Conservation (phyloP, 2,113 vertebrate species). For the Atractosteus spatula region DNA sequence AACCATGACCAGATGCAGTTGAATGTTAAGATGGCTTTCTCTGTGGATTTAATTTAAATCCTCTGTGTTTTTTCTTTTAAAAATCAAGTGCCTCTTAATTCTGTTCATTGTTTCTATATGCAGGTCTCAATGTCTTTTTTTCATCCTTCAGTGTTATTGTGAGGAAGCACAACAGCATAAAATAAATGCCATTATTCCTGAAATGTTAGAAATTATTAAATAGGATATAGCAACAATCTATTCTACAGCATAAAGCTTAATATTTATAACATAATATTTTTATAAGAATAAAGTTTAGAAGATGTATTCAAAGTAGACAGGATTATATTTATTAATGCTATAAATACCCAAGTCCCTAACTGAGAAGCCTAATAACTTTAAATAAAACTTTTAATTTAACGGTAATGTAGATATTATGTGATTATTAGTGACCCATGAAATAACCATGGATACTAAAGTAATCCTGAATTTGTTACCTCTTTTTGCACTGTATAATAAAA, state of each 20-base stretch:
- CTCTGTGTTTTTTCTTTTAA: constrained; percentile 26
- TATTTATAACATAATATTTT: constrained; percentile 48
- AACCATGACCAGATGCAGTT: constrained; percentile 47
- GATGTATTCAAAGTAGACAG: constrained; percentile 33
- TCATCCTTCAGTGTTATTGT: constrained; percentile 19
- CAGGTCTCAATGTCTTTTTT: constrained; percentile 26
- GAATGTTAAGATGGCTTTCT: constrained; percentile 44
- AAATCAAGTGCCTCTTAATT: constrained; percentile 33
- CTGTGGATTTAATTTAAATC: constrained; percentile 33
- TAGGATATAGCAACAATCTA: constrained; percentile 37
- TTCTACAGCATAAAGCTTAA: constrained; percentile 42
- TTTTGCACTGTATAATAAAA: too few species aligned
- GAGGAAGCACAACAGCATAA: constrained; percentile 28
- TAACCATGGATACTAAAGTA: neutral
- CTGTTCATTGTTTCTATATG: constrained; percentile 16
- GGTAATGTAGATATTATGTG: neutral
- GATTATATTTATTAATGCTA: constrained; percentile 44
- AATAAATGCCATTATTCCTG: constrained; percentile 18
- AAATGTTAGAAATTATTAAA: too few species aligned
- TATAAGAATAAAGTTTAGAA: constrained; percentile 29
- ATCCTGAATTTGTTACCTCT: neutral
- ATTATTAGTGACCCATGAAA: constrained; percentile 17
- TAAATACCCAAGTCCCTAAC: constrained; percentile 42
- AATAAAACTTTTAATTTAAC: constrained; percentile 8
- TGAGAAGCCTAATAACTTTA: constrained; percentile 27